A percentile compares a stretch with the other conserved stretches of the same genome.
Evolutionary conservation across 1,140 invertebrate species (phyloP).

Genomic region (Trichomalopsis sarcophagae): DNA sequence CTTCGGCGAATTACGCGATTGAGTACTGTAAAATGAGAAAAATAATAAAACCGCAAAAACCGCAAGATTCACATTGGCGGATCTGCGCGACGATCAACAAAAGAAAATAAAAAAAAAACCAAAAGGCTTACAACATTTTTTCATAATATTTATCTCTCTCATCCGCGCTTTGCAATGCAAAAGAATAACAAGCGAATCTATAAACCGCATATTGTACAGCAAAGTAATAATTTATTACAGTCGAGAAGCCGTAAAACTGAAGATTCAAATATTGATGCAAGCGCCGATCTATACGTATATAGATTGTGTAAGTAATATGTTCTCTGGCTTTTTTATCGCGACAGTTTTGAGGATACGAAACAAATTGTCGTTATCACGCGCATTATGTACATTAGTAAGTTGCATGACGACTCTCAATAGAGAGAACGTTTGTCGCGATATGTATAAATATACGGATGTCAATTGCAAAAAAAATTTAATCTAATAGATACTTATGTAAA

Average conservation of each 20-base stretch:
- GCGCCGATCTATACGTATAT: slow-evolving; percentile 29
- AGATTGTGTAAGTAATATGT: slow-evolving; percentile 34
- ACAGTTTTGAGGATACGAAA: slow-evolving; percentile 6
- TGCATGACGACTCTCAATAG: slow-evolving; percentile 9
- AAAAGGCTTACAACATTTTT: slow-evolving; percentile 9
- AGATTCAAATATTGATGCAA: slow-evolving; percentile 4
- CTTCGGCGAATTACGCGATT: slow-evolving; percentile 34
- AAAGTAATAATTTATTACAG: slow-evolving; percentile 18
- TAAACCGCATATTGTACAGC: slow-evolving; percentile 36
- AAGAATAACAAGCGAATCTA: slow-evolving; percentile 22
- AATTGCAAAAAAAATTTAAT: slow-evolving; percentile 67
- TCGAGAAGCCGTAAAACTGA: neutral
- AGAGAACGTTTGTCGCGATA: slow-evolving; percentile 51
- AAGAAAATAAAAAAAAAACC: neutral
- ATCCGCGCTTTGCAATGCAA: slow-evolving; percentile 43
- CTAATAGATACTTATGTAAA: slow-evolving; percentile 50
- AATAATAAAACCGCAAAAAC: neutral
- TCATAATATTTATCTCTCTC: neutral
- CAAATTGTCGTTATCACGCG: neutral
- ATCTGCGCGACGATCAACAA: slow-evolving; percentile 24
- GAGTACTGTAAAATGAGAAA: slow-evolving; percentile 28
- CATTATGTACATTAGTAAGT: slow-evolving; percentile 47
- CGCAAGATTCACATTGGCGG: neutral
- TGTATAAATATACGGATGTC: slow-evolving; percentile 70
- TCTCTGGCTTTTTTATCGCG: slow-evolving; percentile 36